Evolutionary conservation across 2,113 vertebrate species (phyloP).

Genomic region (Podarcis cretensis): DNA sequence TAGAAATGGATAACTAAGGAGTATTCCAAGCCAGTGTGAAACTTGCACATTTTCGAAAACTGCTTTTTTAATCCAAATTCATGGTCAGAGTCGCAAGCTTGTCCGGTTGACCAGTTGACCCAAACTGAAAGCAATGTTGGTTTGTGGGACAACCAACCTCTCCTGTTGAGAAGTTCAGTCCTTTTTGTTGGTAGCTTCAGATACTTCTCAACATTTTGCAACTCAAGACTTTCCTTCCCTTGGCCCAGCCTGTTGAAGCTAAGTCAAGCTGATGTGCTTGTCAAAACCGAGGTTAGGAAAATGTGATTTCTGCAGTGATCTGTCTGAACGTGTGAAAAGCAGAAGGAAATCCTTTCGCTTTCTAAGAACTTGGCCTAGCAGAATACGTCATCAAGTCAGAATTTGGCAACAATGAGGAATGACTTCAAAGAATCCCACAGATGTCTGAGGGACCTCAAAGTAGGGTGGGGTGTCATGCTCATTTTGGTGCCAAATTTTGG

Average conservation of each 20-base stretch:
- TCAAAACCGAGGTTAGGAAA: accelerated
- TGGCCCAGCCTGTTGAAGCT: not conserved
- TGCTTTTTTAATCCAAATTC: not conserved
- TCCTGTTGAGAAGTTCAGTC: not conserved
- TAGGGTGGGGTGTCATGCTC: not conserved
- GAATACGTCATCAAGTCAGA: not conserved
- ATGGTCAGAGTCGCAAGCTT: not conserved
- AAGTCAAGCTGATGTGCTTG: not conserved
- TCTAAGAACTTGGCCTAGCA: not conserved
- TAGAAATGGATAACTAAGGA: not conserved
- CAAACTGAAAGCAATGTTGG: not conserved
- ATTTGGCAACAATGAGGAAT: not conserved
- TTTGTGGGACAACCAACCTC: not conserved
- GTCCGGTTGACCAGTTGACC: not conserved
- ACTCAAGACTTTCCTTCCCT: not conserved
- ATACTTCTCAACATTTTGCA: not conserved
- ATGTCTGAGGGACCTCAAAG: too few species aligned
- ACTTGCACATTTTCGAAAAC: not conserved
- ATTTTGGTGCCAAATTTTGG: not conserved
- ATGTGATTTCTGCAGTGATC: not conserved
- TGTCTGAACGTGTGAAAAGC: not conserved
- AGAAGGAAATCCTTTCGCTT: not conserved
- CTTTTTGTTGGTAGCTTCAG: not conserved
- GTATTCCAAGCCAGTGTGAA: not conserved
- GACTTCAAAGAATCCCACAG: not conserved